Base-by-base conservation (phyloP, 64 coral and sea anemone genomes). In the Porites australiensis region DNA sequence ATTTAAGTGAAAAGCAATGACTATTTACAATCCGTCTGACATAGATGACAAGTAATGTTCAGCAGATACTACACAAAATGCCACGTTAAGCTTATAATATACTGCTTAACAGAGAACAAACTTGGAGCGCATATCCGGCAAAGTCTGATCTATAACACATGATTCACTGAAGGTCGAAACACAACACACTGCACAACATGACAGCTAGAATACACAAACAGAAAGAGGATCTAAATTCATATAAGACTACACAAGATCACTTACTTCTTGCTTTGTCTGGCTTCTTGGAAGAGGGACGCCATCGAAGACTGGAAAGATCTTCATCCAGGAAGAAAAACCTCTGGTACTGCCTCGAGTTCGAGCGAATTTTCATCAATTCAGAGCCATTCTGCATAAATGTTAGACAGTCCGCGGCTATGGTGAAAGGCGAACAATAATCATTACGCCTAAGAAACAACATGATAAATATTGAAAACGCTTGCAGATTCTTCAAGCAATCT, bases 361-460 rank as follows among this genome's bases (percentile, higher is more conserved):
- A 99, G 60, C 98, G 94, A 74, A 99, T 94, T 94, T 99, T 99
- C 90, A 96, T 96, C 44, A 99, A 88, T 79, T 99, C 98, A 16
- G 86, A 96, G 13, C 94, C 98, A 99, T 91, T 99, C 81, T 95
- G 98, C 90, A 99, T 99, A 44, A 95, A 96, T 9, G 91, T 89
- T 57, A 99, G 76, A 88, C 98, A 99, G 50, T 99, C 98, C 51
- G 88, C 91, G 68, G 98, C 98, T 99, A 63, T 45, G 10, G 75
- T 77, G 67, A 90, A 92, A 60, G 78, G 79, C 82, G 75, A 82
- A 49, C 89, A 92, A 82, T 75, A 72, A 94, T 86, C 64, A 72
- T 89, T 68, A 69, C 63, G 63, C n/a, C 78, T 73, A 19, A 83
- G 19, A 91, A 83, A 16, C 65, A 79, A 83, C 70, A 49, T 62